These are phyloP conservation scores for Halcyon badia DNA, from an alignment of 2,797 vertebrate genomes.

Conservation along the genomic window DNA sequence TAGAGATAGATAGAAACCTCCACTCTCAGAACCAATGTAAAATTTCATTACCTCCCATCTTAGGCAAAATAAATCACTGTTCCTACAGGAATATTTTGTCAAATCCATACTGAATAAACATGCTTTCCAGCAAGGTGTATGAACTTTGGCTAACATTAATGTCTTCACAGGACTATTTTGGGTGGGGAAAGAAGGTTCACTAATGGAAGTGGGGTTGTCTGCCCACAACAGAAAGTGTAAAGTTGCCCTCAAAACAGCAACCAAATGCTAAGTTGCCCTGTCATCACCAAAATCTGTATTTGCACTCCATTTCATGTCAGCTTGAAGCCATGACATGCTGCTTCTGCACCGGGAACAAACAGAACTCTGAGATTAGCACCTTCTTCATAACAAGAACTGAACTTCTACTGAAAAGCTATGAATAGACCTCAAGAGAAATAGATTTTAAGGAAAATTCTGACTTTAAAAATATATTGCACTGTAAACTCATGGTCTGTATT, in stretches of 20 bases:
- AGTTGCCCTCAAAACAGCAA: not conserved
- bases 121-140: not conserved
- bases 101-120: not conserved
- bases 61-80: not conserved
- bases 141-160: not conserved
- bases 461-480: not conserved
- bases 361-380: not conserved
- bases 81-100: not conserved
- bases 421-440: not conserved
- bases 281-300: not conserved
- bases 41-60: not conserved
- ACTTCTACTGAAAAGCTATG: not conserved
- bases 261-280: not conserved
- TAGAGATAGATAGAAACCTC: not conserved
- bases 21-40: not conserved
- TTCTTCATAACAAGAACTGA: not conserved
- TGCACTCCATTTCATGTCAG: not conserved
- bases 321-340: not conserved
- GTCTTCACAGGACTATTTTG: not conserved
- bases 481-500: not conserved
- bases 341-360: not conserved
- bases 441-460: not conserved
- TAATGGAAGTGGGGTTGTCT: not conserved
- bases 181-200: not conserved
- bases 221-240: not conserved